A percentile compares a stretch with the other conserved stretches of the same genome.
These are phyloP conservation scores for Cylindroiulus punctatus DNA, from an alignment of 2,888 invertebrate genomes.

Conservation along the genomic window DNA sequence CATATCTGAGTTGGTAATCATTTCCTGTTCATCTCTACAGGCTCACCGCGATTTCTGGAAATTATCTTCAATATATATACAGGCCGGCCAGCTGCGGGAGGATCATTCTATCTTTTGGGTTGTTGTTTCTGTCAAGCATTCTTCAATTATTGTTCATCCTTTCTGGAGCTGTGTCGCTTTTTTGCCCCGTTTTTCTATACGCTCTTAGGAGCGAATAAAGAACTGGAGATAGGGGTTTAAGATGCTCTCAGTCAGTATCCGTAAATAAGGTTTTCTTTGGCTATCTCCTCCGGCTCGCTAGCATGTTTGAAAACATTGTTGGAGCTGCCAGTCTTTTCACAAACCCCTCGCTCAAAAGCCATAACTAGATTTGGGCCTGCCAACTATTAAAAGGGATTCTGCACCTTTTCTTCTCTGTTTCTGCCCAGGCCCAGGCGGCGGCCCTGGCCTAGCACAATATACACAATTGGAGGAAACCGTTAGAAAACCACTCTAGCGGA, in stretches of 20 bases:
- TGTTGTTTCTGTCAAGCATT: conserved; percentile 27
- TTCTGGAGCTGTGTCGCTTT: background rate
- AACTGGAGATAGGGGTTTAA: conserved; percentile 26
- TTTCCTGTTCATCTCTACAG: background rate
- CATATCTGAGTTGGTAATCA: background rate
- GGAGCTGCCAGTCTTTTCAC: conserved; percentile 6
- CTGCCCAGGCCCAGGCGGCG: background rate
- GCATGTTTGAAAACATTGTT: conserved; percentile 21
- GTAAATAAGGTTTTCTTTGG: conserved; percentile 20
- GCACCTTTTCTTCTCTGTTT: conserved; percentile 32
- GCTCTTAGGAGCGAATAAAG: conserved; percentile 4
- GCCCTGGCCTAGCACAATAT: background rate
- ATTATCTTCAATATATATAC: background rate
- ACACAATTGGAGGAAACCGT: conserved; percentile 27
- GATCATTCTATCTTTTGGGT: conserved; percentile 13
- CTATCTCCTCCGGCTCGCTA: background rate
- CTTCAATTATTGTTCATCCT: conserved; percentile 27
- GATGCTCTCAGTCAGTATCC: conserved; percentile 27
- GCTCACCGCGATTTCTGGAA: background rate
- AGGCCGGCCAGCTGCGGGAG: background rate
- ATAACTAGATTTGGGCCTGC: conserved; percentile 32
- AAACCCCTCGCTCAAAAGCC: background rate
- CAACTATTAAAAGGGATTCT: conserved; percentile 32
- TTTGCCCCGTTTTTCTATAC: background rate
- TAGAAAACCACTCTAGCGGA: conserved; percentile 32